These are phyloP conservation scores for Physeter macrocephalus DNA, from an alignment of 2,113 vertebrate genomes.

Conservation along the genomic window DNA sequence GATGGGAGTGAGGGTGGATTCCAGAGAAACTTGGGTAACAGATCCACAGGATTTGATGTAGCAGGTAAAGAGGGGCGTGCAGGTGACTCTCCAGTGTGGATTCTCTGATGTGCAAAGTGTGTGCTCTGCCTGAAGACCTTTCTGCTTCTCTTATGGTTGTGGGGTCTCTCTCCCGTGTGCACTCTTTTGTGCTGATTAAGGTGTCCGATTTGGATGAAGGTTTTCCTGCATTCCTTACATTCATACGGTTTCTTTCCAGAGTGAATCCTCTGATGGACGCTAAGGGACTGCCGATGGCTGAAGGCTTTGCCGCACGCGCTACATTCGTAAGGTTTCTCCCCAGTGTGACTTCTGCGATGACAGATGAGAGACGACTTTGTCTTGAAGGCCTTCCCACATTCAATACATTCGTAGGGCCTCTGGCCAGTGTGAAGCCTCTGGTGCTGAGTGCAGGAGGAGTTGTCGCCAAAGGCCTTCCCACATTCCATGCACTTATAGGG, in stretches of 20 bases:
- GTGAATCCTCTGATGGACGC: constrained; percentile 70
- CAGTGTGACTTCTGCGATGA: constrained; percentile 66
- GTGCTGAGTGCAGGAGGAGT: constrained; percentile 69
- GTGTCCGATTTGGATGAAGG: constrained; percentile 66
- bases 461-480: constrained; percentile 74
- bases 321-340: constrained; percentile 64
- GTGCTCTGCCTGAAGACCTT: background rate
- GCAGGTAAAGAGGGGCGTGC: background rate
- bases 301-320: constrained; percentile 59
- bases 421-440: constrained; percentile 72
- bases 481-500: constrained; percentile 71
- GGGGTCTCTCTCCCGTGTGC: constrained; percentile 37
- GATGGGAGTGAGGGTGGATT: background rate
- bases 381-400: constrained; percentile 75
- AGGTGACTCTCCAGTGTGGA: background rate
- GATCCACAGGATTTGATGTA: background rate
- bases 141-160: background rate
- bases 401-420: constrained; percentile 62
- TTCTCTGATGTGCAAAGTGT: background rate
- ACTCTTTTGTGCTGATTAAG: constrained; percentile 64
- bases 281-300: constrained; percentile 66
- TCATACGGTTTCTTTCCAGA: constrained; percentile 68
- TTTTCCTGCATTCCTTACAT: constrained; percentile 61
- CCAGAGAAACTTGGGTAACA: constrained; percentile 41
- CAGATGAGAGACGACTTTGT: constrained; percentile 67